Evolutionary conservation across 2,797 vertebrate species (phyloP).

Genomic region (Benthosema pterotum): DNA sequence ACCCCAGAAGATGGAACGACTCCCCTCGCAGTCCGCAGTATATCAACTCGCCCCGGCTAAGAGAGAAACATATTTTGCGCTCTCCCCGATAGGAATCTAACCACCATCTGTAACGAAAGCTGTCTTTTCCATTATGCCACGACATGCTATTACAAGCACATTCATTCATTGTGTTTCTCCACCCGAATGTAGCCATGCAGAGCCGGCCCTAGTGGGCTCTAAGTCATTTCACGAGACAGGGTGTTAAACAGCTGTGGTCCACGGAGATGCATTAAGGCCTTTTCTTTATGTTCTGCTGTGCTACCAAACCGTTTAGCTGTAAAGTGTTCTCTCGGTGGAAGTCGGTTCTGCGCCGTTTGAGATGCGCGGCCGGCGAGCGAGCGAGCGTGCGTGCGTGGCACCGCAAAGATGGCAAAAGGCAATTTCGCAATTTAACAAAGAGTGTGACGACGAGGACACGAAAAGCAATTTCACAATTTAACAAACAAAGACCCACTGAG

Average conservation of each 20-base stretch:
- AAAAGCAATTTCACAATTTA: constrained; percentile 36
- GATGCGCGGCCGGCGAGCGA: constrained; percentile 16
- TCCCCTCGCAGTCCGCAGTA: constrained; percentile 28
- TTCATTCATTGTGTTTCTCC: constrained; percentile 68
- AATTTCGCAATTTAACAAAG: background rate
- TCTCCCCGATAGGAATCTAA: constrained; percentile 42
- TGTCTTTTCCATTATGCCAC: constrained; percentile 63
- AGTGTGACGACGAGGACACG: background rate
- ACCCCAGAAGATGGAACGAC: constrained; percentile 29
- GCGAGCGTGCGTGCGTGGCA: constrained; percentile 20
- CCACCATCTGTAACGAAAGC: constrained; percentile 65
- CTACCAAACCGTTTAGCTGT: constrained; percentile 28
- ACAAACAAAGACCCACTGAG: constrained; percentile 9
- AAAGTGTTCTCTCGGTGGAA: constrained; percentile 6
- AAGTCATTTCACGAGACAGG: constrained; percentile 46
- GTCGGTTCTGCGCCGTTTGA: constrained; percentile 23
- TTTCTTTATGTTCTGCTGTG: background rate
- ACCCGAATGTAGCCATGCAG: constrained; percentile 61
- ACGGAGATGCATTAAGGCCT: constrained; percentile 25
- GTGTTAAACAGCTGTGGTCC: constrained; percentile 58
- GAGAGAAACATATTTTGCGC: constrained; percentile 14
- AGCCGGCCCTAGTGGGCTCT: constrained; percentile 42
- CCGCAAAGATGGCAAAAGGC: constrained; percentile 21
- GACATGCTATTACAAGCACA: constrained; percentile 62
- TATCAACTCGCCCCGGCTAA: constrained; percentile 30